Evolutionary conservation across 53 echinoderm and acorn worm species (phyloP), one percentile per base, ranked within the genome.

Genomic region (Temnopleurus reevesii): DNA sequence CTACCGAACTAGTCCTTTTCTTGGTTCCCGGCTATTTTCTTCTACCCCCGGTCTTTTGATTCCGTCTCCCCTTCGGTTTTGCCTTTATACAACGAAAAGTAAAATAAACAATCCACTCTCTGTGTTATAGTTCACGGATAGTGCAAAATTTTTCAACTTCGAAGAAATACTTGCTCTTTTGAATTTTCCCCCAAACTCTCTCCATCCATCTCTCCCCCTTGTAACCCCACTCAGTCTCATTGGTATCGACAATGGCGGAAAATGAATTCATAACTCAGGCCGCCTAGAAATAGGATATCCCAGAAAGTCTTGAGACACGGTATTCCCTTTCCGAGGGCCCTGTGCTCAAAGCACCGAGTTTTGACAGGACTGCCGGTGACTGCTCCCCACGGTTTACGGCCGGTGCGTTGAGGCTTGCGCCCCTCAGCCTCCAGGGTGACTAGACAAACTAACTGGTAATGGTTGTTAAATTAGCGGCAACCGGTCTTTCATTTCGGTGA

Each of bases 191-290:
- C 29, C 23, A 46, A 12, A 10, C 56, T 82, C 55, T 55, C 56
- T 55, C 56, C 19, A 1, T 10, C 54, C 30, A 34, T 55, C 47
- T 35, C 82, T 30, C 33, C 4, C 49, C 8, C 55, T 55, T 21
- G 18, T 3, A 19, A 23, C 13, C 85, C 33, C 44, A 43, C 59
- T 27, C 65, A 17, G 33, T 64, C 71, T 71, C 71, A 38, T 41
- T 71, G 71, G 36, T 41, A 71, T 41, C 46, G 44, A 85, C 61
- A 85, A 85, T 85, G 44, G 85, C 24, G 59, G 85, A 60, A 60
- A 85, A 85, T 85, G 59, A 85, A 85, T 85, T 85, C 85, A 85
- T 85, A 85, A 85, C 60, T 85, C 26, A 55, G 35, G 55, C 53
- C 55, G 59, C 60, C 61, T 36, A 31, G 85, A 59, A 85, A 85